These are phyloP conservation scores for Noctua janthe DNA, from an alignment of 2,888 invertebrate genomes.

Conservation along the genomic window DNA sequence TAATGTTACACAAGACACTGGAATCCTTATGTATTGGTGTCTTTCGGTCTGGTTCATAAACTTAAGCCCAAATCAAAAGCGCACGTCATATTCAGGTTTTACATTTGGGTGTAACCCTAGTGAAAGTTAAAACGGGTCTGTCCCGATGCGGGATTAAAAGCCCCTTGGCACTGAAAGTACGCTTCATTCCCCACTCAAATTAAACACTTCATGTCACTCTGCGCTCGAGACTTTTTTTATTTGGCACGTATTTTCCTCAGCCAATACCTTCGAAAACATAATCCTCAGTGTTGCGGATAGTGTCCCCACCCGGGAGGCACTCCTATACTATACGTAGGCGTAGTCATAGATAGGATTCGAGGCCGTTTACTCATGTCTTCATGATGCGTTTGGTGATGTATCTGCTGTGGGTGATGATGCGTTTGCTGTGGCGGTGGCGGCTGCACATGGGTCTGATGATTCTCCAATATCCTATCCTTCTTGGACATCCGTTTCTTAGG, in stretches of 20 bases:
- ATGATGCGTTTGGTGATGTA: conserved; percentile 70
- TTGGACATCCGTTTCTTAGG: conserved; percentile 82
- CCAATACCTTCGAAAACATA: conserved; percentile 6
- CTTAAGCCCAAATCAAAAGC: background rate
- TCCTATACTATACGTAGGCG: conserved; percentile 78
- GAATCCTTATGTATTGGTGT: background rate
- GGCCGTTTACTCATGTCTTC: conserved; percentile 84
- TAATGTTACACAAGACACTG: background rate
- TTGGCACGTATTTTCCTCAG: conserved; percentile 22
- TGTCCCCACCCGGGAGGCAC: conserved; percentile 84
- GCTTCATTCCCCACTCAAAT: background rate
- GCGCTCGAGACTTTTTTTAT: background rate
- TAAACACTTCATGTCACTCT: background rate
- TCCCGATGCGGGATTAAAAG: conserved; percentile 25
- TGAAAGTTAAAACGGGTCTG: background rate
- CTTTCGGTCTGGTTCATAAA: background rate
- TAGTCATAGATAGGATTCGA: conserved; percentile 78
- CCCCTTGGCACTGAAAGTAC: conserved; percentile 26
- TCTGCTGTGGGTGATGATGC: conserved; percentile 47
- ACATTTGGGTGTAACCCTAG: background rate
- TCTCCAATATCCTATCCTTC: conserved; percentile 79
- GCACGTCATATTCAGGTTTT: background rate
- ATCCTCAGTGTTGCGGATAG: conserved; percentile 81
- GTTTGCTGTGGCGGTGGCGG: conserved; percentile 38
- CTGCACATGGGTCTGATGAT: conserved; percentile 61